phyloP scores from a whole-genome alignment of 1,140 invertebrate genomes.

The Aethina tumida region DNA sequence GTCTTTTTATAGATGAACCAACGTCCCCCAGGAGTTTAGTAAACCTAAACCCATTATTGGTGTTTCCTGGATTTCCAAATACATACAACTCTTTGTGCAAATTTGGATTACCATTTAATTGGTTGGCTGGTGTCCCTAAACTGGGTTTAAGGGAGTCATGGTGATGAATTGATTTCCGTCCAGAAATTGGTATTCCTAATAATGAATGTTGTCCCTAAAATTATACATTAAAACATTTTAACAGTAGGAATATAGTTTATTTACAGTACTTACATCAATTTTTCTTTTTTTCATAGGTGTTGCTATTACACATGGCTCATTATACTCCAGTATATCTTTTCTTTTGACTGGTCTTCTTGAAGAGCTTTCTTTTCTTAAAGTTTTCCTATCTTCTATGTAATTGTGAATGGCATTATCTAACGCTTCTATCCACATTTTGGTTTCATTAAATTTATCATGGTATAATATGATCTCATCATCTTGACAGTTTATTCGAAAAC shows the following conservation, averaged over 20 bases:
- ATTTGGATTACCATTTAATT: slow-evolving; percentile 3
- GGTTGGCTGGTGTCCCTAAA: background rate
- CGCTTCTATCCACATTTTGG: slow-evolving; percentile 44
- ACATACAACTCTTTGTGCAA: slow-evolving; percentile 17
- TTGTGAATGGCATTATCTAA: slow-evolving; percentile 44
- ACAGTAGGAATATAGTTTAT: slow-evolving; percentile 1
- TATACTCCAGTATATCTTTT: slow-evolving; percentile 35
- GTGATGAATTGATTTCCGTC: background rate
- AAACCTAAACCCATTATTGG: slow-evolving; percentile 16
- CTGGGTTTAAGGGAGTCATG: slow-evolving; percentile 2
- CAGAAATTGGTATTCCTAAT: background rate
- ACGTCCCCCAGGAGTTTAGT: slow-evolving; percentile 18
- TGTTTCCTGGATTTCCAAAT: slow-evolving; percentile 16
- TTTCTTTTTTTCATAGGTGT: slow-evolving; percentile 26
- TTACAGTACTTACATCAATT: slow-evolving; percentile 11
- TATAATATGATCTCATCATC: slow-evolving; percentile 47
- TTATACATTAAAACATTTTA: slow-evolving; percentile 2
- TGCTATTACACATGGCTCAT: slow-evolving; percentile 30
- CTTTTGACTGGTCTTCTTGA: slow-evolving; percentile 44
- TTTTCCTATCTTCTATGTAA: slow-evolving; percentile 46
- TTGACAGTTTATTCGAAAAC: slow-evolving; percentile 45
- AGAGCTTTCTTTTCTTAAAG: slow-evolving; percentile 50
- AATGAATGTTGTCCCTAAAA: slow-evolving; percentile 1
- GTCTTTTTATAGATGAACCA: slow-evolving; percentile 17
- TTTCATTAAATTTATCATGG: slow-evolving; percentile 41